These are phyloP conservation scores for Bucorvus abyssinicus DNA, from an alignment of 2,797 vertebrate species.

Conservation along the genomic window DNA sequence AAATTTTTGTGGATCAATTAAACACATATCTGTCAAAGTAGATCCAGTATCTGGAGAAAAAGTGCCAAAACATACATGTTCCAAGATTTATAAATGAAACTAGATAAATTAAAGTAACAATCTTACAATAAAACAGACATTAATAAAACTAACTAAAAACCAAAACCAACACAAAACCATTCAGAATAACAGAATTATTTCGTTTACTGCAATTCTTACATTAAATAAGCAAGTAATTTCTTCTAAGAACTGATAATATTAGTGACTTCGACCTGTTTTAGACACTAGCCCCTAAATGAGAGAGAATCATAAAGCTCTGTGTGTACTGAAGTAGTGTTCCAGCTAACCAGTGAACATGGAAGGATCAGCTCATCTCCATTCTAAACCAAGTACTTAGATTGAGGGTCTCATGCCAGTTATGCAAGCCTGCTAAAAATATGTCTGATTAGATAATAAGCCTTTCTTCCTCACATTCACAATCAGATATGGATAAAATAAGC, in stretches of 20 bases:
- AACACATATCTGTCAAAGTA: not conserved
- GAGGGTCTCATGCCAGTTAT: conserved; percentile 32
- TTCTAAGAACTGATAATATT: not conserved
- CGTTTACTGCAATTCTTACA: not conserved
- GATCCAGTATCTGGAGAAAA: not conserved
- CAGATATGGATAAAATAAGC: conserved; percentile 4
- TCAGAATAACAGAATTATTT: not conserved
- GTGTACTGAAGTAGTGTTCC: not conserved
- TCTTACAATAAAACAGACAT: not conserved
- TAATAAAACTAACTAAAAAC: not conserved
- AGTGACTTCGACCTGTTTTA: not conserved
- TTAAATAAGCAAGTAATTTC: not conserved
- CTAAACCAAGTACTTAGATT: conserved; percentile 1
- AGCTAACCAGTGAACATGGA: not conserved
- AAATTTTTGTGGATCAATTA: not conserved
- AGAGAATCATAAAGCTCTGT: not conserved
- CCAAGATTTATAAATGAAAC: not conserved
- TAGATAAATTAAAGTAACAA: not conserved
- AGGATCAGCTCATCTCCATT: conserved; percentile 14
- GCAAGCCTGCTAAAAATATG: not conserved
- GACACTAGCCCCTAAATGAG: not conserved
- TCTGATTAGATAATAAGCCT: conserved; percentile 42
- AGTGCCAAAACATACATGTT: not conserved
- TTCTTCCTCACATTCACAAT: conserved; percentile 13
- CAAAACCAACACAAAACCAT: not conserved